A percentile compares a stretch with the other conserved stretches of the same genome.
phyloP scores from a whole-genome alignment of 2,888 invertebrate species.

The Ommatoiulus sabulosus region DNA sequence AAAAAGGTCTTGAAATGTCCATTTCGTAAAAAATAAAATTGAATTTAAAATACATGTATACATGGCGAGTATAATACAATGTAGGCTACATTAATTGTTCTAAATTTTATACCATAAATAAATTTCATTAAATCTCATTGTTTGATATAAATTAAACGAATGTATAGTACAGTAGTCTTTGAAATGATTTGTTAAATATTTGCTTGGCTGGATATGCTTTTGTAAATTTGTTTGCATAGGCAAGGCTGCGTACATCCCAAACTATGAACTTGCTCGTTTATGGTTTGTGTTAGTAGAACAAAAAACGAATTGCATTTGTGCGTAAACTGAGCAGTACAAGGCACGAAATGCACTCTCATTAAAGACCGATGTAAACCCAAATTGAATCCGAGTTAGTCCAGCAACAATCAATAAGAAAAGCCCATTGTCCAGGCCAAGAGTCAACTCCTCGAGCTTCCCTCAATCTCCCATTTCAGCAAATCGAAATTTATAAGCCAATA shows the following conservation, averaged over 20 bases:
- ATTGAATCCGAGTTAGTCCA: not conserved
- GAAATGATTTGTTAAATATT: no score
- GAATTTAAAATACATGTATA: no score
- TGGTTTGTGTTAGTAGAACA: not conserved
- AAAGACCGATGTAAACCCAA: not conserved
- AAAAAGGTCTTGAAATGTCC: no score
- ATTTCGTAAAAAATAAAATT: no score
- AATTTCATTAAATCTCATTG: no score
- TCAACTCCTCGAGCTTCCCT: not conserved
- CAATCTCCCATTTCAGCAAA: no score
- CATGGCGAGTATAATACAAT: no score
- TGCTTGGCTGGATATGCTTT: no score
- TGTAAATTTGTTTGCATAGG: not conserved
- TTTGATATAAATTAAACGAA: no score
- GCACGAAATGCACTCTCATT: not conserved
- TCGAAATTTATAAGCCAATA: not conserved
- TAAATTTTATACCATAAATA: no score
- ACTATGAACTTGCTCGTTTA: not conserved
- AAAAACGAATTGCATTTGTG: not conserved
- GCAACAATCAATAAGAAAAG: not conserved
- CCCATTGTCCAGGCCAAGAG: not conserved
- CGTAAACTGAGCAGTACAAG: not conserved
- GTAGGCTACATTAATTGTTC: no score
- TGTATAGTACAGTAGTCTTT: no score
- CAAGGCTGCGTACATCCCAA: not conserved